Evolutionary conservation across 2,888 invertebrate species (phyloP), one percentile per base, ranked within the genome.

Genomic region (Yponomeuta evonymella): DNA sequence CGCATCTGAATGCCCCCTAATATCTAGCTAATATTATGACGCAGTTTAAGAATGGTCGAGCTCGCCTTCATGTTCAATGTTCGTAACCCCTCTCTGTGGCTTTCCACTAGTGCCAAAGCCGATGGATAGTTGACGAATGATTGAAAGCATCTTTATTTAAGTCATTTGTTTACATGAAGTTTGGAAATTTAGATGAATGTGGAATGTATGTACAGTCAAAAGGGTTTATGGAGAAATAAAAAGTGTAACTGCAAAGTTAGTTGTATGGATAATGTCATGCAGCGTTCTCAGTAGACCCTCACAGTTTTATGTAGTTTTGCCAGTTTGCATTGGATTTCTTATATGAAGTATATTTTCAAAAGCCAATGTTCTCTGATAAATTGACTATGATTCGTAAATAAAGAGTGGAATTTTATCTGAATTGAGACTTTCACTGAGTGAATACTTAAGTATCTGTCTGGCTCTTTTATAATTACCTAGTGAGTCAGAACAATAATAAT

Each of bases 1-100:
- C 83, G 6, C 72, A 76, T 10, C 74, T 76, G 36, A 75, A 76
- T 48, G 70, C 73, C 70, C 74, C 74, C 67, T 79, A 75, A 73
- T 33, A 29, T 43, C 63, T 33, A 23, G 11, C 30, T 69, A 68
- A 48, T 67, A 43, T 43, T 1, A 6, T 43, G 43, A 58, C 15
- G 15, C 15, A 58, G 15, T 15, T 3, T 43, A 58, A 58, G 51
- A 58, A 58, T 12, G 15, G 51, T 58, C 15, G 51, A 15, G 5
- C 15, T 15, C 15, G 6, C 15, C 51, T 58, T 58, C 43, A 43
- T 43, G 12, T 58, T 1, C 51, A 58, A 58, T 58, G 15, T 15
- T 12, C 51, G 12, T 58, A 58, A 58, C 51, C 51, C 15, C 51
- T 8, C 9, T 15, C 15, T 58, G 12, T 58, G 51, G 51, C 51